Conservation (phyloP, 2,113 vertebrate genomes). For the Oxyura jamaicensis region DNA sequence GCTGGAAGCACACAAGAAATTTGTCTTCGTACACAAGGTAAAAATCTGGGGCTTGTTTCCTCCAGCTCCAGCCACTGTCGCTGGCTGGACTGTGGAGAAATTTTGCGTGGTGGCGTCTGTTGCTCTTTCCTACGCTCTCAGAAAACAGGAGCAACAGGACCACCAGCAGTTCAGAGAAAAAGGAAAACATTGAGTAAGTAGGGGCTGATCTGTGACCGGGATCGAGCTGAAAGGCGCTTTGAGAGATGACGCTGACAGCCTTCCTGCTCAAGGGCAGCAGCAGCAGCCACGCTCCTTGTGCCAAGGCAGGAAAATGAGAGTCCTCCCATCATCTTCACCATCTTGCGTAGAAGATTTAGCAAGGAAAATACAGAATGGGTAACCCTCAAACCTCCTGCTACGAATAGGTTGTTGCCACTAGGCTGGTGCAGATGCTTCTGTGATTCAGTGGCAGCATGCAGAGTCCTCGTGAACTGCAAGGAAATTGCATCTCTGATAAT, state of each 20-base stretch:
- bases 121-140: background rate
- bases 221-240: background rate
- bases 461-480: constrained; percentile 26
- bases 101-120: background rate
- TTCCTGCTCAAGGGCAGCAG: background rate
- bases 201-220: background rate
- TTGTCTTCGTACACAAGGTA: background rate
- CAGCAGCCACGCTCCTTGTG: background rate
- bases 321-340: accelerated
- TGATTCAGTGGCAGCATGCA: background rate
- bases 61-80: background rate
- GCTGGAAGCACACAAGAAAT: background rate
- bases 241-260: background rate
- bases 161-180: background rate
- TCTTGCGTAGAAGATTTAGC: background rate
- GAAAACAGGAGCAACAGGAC: background rate
- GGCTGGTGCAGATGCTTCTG: background rate
- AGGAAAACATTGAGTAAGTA: background rate
- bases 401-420: background rate
- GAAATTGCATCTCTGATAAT: constrained; percentile 5
- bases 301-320: background rate
- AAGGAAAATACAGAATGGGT: background rate
- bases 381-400: background rate
- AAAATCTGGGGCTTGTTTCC: background rate
- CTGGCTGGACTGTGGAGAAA: background rate